A percentile compares a stretch with the other conserved stretches of the same genome.
Evolutionary conservation across 2,113 vertebrate species (phyloP).

Genomic region (Serilophus lunatus): DNA sequence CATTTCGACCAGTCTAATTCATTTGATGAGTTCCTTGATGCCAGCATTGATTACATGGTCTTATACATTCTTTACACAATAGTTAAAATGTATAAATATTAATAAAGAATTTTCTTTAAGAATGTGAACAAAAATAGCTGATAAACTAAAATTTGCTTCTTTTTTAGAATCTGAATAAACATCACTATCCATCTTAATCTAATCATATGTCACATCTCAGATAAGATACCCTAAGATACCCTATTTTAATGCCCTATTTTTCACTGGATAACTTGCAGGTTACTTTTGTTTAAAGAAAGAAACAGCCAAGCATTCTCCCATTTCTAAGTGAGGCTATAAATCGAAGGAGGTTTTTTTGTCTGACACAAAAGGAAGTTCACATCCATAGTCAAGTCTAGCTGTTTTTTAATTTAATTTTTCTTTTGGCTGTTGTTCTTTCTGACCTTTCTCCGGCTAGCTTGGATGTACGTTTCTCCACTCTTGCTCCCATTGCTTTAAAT

Average conservation of each 20-base stretch:
- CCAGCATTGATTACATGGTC: neutral
- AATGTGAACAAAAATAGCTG: conserved; percentile 19
- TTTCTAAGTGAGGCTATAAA: neutral
- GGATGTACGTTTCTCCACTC: neutral
- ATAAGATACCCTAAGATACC: too few species aligned
- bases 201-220: conserved; percentile 27
- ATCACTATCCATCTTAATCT: neutral
- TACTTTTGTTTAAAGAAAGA: neutral
- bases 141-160: conserved; percentile 10
- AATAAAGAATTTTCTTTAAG: neutral
- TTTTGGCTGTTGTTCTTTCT: neutral
- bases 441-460: neutral
- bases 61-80: neutral
- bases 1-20: too few species aligned
- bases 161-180: conserved; percentile 35
- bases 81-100: neutral
- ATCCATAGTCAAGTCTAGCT: neutral
- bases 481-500: neutral
- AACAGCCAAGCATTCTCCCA: neutral
- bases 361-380: neutral
- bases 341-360: neutral
- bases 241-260: too few species aligned
- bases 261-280: neutral
- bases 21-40: neutral
- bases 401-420: neutral